Conservation (phyloP, 1,140 invertebrate genomes). For the Ridgeia piscesae region DNA sequence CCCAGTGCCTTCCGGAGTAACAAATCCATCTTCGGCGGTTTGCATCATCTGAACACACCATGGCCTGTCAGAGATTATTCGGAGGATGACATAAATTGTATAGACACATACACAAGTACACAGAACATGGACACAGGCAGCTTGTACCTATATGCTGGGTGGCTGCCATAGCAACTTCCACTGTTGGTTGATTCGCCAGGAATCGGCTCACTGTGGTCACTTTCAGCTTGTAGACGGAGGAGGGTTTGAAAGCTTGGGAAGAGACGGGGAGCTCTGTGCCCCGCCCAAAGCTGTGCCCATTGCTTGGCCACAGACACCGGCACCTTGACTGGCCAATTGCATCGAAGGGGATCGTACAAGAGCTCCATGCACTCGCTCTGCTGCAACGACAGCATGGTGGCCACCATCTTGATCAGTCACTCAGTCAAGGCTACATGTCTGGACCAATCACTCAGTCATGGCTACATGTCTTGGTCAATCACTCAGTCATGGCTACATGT, state of each 20-base stretch:
- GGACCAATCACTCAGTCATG: not conserved
- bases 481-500: not conserved
- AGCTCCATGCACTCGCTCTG: not conserved
- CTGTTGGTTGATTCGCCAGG: not conserved
- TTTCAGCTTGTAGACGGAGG: not conserved
- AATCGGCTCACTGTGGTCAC: not conserved
- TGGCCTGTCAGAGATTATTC: not conserved
- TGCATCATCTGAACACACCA: not conserved
- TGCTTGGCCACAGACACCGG: not conserved
- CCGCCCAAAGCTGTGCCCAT: not conserved
- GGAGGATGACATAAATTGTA: not conserved
- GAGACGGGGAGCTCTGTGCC: not conserved
- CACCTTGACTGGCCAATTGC: not conserved
- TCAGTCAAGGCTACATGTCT: not conserved
- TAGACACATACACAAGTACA: not conserved
- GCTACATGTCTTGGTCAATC: not conserved
- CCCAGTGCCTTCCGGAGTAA: not conserved
- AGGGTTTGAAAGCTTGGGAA: not conserved
- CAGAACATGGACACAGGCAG: not conserved
- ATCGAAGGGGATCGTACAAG: not conserved
- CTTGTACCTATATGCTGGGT: not conserved
- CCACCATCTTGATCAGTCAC: not conserved
- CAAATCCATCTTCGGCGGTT: not conserved
- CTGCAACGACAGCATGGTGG: not conserved
- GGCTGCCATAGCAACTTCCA: not conserved